Percentiles rank a stretch among this genome's conserved stretches.
Conservation (phyloP, 2,113 vertebrate species). For the Aythya baeri region DNA sequence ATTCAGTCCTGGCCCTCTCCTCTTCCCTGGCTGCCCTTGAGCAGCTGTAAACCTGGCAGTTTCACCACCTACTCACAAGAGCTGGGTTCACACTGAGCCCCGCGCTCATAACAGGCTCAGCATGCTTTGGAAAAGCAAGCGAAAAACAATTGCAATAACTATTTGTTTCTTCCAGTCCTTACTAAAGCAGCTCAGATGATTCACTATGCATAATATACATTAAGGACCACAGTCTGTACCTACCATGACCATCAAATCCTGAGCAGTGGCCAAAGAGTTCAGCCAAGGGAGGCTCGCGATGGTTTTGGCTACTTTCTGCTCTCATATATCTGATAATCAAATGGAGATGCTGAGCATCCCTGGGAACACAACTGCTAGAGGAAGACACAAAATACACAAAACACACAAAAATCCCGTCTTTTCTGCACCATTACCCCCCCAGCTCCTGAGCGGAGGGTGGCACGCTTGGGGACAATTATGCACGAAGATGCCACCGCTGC, state of each 20-base stretch:
- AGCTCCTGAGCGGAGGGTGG: fast-evolving
- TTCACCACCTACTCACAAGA: neutral
- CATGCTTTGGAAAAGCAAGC: neutral
- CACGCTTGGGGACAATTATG: fast-evolving
- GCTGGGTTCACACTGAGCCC: neutral
- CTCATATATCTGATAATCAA: fast-evolving
- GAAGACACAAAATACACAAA: neutral
- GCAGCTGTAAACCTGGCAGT: neutral
- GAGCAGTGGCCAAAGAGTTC: neutral
- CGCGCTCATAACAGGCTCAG: fast-evolving
- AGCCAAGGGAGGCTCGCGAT: neutral
- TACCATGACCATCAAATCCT: neutral
- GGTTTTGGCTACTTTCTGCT: neutral
- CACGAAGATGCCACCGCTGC: fast-evolving
- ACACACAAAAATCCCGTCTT: neutral
- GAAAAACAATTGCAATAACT: neutral
- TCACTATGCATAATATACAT: neutral
- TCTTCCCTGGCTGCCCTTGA: neutral
- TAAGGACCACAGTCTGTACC: neutral
- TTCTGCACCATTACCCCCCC: fast-evolving
- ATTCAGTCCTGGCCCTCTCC: neutral
- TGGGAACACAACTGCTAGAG: fast-evolving
- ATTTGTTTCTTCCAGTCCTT: neutral
- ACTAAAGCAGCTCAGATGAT: neutral
- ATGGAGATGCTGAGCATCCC: fast-evolving